These are phyloP conservation scores for Tetraodon nigroviridis DNA, from an alignment of 2,113 vertebrate genomes.

Conservation along the genomic window DNA sequence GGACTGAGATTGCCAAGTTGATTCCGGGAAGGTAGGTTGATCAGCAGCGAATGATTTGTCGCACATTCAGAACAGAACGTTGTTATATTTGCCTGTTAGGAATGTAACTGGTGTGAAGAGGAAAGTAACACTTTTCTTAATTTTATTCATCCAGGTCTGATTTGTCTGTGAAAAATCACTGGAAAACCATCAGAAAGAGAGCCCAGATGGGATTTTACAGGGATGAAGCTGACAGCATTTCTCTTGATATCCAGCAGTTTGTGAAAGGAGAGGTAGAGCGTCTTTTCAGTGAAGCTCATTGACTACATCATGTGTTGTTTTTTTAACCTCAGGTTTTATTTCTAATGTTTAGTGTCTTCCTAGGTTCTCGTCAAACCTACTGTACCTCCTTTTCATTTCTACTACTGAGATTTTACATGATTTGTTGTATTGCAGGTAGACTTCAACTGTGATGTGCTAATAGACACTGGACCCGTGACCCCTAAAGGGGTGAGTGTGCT, in stretches of 20 bases:
- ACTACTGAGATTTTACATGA: neutral
- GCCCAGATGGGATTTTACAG: slow-evolving; percentile 77
- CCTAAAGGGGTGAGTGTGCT: slow-evolving; percentile 43
- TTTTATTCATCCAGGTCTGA: slow-evolving; percentile 76
- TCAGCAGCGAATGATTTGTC: neutral
- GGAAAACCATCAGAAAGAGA: slow-evolving; percentile 87
- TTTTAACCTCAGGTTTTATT: neutral
- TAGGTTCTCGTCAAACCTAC: neutral
- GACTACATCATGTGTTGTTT: neutral
- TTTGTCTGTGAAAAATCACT: slow-evolving; percentile 92
- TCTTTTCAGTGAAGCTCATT: neutral
- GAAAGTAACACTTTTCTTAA: neutral
- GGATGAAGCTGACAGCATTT: slow-evolving; percentile 65
- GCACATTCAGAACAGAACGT: neutral
- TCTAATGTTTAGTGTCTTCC: neutral
- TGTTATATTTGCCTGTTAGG: neutral
- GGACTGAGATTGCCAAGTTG: slow-evolving; percentile 91
- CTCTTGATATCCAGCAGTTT: slow-evolving; percentile 66
- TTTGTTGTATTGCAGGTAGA: slow-evolving; percentile 50
- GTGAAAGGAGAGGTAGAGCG: slow-evolving; percentile 72
- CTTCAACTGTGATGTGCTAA: slow-evolving; percentile 66
- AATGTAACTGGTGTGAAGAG: neutral
- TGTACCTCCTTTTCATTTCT: neutral
- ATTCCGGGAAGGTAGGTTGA: slow-evolving; percentile 85
- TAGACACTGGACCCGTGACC: slow-evolving; percentile 61